Base-by-base conservation (phyloP, 2,888 invertebrate genomes). In the Drosophila sordidapex region DNA sequence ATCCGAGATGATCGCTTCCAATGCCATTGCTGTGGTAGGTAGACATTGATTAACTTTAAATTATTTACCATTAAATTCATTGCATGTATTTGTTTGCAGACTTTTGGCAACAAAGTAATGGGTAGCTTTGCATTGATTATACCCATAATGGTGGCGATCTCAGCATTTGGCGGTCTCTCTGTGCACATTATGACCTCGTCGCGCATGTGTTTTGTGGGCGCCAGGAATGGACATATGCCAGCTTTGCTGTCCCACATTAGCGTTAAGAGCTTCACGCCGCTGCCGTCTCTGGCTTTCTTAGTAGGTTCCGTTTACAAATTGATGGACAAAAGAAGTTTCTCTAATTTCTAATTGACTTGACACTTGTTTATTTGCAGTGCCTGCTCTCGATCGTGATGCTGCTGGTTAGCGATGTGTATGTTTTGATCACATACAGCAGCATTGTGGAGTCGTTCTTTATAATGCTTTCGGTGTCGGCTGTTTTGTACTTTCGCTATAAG, bases 131-230 rank as follows among this genome's bases (percentile, higher is more conserved):
- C 97, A 87, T 96, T 97, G 95, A 95, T 96, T 21, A 98, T 99
- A 95, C 98, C 99, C 0, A 93, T 97, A 7, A 95, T 99, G 94
- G 99, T 99, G 2, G 98, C 98, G 0, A 95, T 98, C 66, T 98
- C 99, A 0, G 97, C 98, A 2, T 95, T 98, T 90, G 99, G 99
- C 68, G 98, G 98, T 2, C 94, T 99, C 5, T 97, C 98, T 72
- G 98, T 99, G 62, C 98, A 98, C 91, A 97, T 99, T 58, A 98
- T 99, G 97, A 97, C 99, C 27, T 98, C 98, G 11, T 98, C 98
- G 3, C 95, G 97, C 76, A 96, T 98, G 96, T 96, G 97, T 89
- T 98, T 97, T 92, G 97, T 97, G 13, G 97, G 97, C n/a, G 97
- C 98, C 0, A 94, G 98, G 72, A 97, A 97, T 87, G 97, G 97